Percentiles rank a stretch among this genome's conserved stretches.
Conservation (phyloP, 2,797 vertebrate genomes). For the Oryzias sinensis region DNA sequence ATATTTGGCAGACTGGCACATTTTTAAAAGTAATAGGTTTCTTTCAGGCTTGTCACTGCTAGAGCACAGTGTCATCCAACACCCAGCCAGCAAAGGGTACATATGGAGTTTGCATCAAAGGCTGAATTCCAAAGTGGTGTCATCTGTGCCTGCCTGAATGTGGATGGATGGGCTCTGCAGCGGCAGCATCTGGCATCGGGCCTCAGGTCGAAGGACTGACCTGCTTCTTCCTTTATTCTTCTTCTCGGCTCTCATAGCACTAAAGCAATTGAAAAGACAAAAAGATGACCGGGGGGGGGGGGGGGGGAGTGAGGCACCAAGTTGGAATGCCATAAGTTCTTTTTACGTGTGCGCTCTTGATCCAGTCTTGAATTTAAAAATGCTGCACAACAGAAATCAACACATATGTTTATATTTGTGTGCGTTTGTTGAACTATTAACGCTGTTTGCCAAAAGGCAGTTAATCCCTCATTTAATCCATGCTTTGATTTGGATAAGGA, state of each 20-base stretch:
- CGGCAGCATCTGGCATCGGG: conserved; percentile 60
- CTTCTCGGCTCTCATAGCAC: conserved; percentile 51
- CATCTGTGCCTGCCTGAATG: conserved; percentile 32
- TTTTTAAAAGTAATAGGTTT: too few species aligned
- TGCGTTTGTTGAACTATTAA: not conserved
- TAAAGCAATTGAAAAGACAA: conserved; percentile 40
- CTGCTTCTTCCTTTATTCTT: conserved; percentile 58
- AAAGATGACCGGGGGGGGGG: conserved; percentile 21
- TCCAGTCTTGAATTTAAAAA: not conserved
- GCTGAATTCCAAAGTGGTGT: conserved; percentile 52
- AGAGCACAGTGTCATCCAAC: conserved; percentile 13
- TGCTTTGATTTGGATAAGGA: conserved; percentile 3
- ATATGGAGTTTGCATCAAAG: conserved; percentile 33
- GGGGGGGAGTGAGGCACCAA: conserved; percentile 15
- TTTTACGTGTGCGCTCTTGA: not conserved
- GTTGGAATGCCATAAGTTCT: not conserved
- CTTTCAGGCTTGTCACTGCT: not conserved
- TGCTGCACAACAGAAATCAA: not conserved
- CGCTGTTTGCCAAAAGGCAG: conserved; percentile 1
- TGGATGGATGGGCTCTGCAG: conserved; percentile 62
- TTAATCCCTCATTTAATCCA: conserved; percentile 3
- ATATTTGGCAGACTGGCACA: too few species aligned
- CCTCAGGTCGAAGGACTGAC: conserved; percentile 47
- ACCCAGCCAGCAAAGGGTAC: conserved; percentile 15
- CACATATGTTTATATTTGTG: not conserved